Evolutionary conservation across 2,888 invertebrate species (phyloP).

Genomic region (Neelides folsomi): DNA sequence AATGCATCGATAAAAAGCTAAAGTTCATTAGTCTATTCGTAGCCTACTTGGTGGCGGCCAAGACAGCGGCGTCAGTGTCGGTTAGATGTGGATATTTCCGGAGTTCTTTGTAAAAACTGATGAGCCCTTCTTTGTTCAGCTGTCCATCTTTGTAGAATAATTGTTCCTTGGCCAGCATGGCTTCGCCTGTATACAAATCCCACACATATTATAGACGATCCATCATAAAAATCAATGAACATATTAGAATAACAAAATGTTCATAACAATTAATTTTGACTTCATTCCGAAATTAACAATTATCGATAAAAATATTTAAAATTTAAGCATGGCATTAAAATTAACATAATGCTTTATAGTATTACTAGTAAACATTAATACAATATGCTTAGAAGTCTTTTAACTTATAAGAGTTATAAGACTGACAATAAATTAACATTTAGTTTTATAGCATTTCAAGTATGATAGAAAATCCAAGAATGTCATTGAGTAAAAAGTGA

Average conservation of each 20-base stretch:
- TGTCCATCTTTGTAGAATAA: constrained; percentile 37
- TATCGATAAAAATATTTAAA: too few relatives aligned
- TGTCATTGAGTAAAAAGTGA: background rate
- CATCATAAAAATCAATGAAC: too few relatives aligned
- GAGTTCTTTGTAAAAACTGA: constrained; percentile 42
- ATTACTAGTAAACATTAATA: too few relatives aligned
- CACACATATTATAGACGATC: too few relatives aligned
- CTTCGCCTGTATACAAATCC: constrained; percentile 34
- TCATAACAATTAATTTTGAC: too few relatives aligned
- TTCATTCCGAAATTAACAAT: too few relatives aligned
- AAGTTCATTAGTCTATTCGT: constrained; percentile 1
- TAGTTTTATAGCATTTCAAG: too few relatives aligned
- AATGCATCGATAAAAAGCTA: background rate
- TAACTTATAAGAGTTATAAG: too few relatives aligned
- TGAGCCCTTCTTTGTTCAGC: constrained; percentile 38
- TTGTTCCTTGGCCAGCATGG: constrained; percentile 35
- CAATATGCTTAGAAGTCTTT: too few relatives aligned
- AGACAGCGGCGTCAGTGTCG: constrained; percentile 43
- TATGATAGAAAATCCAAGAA: background rate
- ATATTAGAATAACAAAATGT: too few relatives aligned
- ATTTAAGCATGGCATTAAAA: background rate
- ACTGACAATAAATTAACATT: too few relatives aligned
- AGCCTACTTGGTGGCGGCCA: constrained; percentile 42
- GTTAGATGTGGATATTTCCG: constrained; percentile 42
- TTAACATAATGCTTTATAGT: too few relatives aligned